Conservation (phyloP, 2,113 vertebrate species). For the Hydrolagus affinis region DNA sequence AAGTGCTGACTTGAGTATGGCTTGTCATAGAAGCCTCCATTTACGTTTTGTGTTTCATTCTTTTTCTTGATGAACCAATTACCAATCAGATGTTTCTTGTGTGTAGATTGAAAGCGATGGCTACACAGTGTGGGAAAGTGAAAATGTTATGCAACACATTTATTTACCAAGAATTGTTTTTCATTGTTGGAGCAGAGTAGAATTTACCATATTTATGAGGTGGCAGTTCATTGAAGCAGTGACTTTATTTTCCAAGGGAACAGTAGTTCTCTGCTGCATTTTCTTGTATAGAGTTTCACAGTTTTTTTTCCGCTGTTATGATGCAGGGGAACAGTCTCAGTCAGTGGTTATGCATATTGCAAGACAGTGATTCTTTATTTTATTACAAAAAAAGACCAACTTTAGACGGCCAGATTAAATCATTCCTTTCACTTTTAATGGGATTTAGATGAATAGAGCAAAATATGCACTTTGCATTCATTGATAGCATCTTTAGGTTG, state of each 20-base stretch:
- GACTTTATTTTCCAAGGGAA: slow-evolving; percentile 28
- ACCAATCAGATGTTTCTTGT: slow-evolving; percentile 31
- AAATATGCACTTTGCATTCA: slow-evolving; percentile 81
- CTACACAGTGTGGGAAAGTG: slow-evolving; percentile 25
- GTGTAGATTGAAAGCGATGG: slow-evolving; percentile 30
- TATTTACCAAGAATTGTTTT: slow-evolving; percentile 27
- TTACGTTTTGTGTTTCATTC: slow-evolving; percentile 29
- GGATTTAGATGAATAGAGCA: slow-evolving; percentile 87
- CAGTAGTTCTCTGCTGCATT: slow-evolving; percentile 58
- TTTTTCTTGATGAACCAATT: slow-evolving; percentile 32
- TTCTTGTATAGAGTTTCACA: slow-evolving; percentile 56
- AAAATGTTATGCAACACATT: slow-evolving; percentile 30
- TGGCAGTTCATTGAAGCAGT: slow-evolving; percentile 31
- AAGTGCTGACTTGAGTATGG: slow-evolving; percentile 31
- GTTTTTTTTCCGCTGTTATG: slow-evolving; percentile 54
- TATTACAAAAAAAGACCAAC: slow-evolving; percentile 72
- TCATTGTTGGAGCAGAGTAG: slow-evolving; percentile 24
- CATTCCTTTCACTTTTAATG: slow-evolving; percentile 83
- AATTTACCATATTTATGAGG: slow-evolving; percentile 31
- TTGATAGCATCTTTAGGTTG: slow-evolving; percentile 89
- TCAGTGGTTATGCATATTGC: slow-evolving; percentile 61
- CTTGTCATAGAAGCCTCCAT: slow-evolving; percentile 32
- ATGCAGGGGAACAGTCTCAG: slow-evolving; percentile 53
- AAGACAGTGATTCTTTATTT: slow-evolving; percentile 73
- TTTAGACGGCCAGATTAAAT: slow-evolving; percentile 82